phyloP scores from a whole-genome alignment of 2,888 invertebrate species.

The Doris montereyensis region DNA sequence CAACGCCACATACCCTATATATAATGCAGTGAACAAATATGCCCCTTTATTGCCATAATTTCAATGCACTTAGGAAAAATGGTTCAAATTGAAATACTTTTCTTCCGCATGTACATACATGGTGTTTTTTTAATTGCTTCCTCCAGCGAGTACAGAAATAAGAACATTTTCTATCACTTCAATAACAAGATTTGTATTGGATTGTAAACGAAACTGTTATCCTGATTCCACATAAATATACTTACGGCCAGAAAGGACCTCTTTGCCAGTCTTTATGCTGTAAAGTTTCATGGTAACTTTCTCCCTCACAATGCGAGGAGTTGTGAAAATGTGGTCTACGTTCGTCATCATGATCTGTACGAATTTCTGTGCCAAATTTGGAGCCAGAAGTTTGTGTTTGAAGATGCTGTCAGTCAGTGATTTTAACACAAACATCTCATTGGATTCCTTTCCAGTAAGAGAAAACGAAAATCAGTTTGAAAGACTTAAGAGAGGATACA shows the following conservation, averaged over 20 bases:
- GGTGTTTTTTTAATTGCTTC: neutral
- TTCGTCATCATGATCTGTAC: conserved; percentile 66
- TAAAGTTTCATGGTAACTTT: conserved; percentile 49
- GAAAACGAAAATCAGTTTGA: too few relatives aligned
- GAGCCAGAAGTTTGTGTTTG: conserved; percentile 63
- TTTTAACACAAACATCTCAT: conserved; percentile 57
- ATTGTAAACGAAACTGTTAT: too few relatives aligned
- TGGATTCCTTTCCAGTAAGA: conserved; percentile 63
- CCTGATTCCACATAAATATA: neutral
- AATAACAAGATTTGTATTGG: too few relatives aligned
- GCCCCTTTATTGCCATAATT: too few relatives aligned
- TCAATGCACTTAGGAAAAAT: too few relatives aligned
- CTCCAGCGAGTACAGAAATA: neutral
- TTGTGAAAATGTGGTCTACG: conserved; percentile 58
- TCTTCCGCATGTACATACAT: too few relatives aligned
- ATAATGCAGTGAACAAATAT: too few relatives aligned
- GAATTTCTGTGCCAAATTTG: conserved; percentile 61
- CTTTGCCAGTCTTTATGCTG: conserved; percentile 45
- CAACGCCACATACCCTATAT: too few relatives aligned
- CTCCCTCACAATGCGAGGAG: conserved; percentile 61
- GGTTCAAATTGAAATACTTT: too few relatives aligned
- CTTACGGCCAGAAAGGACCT: too few relatives aligned
- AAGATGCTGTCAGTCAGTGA: conserved; percentile 62
- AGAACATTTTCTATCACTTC: neutral
- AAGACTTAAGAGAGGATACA: too few relatives aligned